These are phyloP conservation scores for Tenthredo livida DNA, from an alignment of 2,888 invertebrate genomes.

Conservation along the genomic window DNA sequence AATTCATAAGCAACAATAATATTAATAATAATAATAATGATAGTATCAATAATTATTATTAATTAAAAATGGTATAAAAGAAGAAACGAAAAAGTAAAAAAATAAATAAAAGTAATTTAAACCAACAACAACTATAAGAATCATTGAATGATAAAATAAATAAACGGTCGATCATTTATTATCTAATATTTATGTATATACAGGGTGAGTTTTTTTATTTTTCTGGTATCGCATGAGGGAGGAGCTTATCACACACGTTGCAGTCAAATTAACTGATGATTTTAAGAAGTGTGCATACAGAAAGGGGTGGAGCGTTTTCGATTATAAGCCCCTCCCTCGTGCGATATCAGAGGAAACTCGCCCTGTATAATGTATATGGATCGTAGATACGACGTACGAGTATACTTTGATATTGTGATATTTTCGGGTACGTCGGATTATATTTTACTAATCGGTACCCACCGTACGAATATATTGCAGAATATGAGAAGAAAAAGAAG, in stretches of 20 bases:
- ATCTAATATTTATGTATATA: not conserved
- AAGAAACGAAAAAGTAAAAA: not conserved
- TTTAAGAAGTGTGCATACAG: no score
- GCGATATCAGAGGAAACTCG: no score
- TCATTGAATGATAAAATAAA: constrained; percentile 57
- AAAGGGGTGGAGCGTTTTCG: no score
- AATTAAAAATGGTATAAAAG: constrained; percentile 27
- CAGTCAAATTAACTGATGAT: no score
- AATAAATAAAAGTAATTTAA: no score
- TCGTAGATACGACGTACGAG: constrained; percentile 57
- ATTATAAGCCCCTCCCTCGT: no score
- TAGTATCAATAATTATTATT: constrained; percentile 9
- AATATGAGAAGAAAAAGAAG: not conserved
- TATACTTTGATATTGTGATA: constrained; percentile 76
- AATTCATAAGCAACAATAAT: constrained; percentile 7
- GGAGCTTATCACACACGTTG: no score
- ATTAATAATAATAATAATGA: constrained; percentile 19
- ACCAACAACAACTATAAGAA: constrained; percentile 39
- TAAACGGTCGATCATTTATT: constrained; percentile 53
- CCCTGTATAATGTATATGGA: constrained; percentile 32
- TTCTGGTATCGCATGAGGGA: no score
- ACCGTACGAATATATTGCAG: constrained; percentile 66
- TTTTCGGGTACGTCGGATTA: constrained; percentile 67
- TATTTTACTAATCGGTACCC: constrained; percentile 61
- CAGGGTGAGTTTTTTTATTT: no score